Evolutionary conservation across 2,797 vertebrate species (phyloP), one percentile per base, ranked within the genome.

Genomic region (Pelobates cultripes): DNA sequence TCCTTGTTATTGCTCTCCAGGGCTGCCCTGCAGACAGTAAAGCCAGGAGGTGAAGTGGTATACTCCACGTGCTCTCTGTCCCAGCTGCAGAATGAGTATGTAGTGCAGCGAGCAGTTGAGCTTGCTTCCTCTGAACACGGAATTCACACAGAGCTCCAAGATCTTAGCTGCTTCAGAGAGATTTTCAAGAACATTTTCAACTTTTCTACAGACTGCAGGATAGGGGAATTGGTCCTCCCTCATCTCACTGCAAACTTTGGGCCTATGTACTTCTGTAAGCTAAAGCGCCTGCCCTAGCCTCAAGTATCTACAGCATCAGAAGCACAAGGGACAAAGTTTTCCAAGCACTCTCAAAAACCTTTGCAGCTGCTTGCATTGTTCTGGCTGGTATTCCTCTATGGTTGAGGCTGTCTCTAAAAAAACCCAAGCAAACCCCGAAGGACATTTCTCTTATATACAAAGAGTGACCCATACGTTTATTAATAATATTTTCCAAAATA

Each of bases 31-130:
- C 85, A 90, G 7, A 95, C 97, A 0, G 88, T 92, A 0, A 90
- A 88, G 85, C 95, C 92, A 0, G 95, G 96, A 3, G 98, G 97
- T 1, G 89, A 94, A 9, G 89, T 97, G 9, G 85, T 99, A 69
- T 99, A 98, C 77, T 97, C 96, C 60, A 98, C 98, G 0, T 99
- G 98, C 88, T 94, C 96, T 2, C 93, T 99, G 41, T 98, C 96
- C 76, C 94, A 92, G n/a, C 92, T 94, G 87, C 98, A 99, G 94
- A 99, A 99, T 0, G 90, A 93, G 85, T 90, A 87, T 3, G 97
- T 99, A 87, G 91, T 98, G 0, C 91, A 97, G 86, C 93, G 95
- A 74, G 93, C 95, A 0, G 57, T 96, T 1, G 87, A 90, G 3
- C 17, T 94, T 13, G 95, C 97, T 75, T 88, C 53, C 69, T 89